A percentile compares a stretch with the other conserved stretches of the same genome.
phyloP scores from a whole-genome alignment of 2,888 invertebrate species.

The Artemia sinica region DNA sequence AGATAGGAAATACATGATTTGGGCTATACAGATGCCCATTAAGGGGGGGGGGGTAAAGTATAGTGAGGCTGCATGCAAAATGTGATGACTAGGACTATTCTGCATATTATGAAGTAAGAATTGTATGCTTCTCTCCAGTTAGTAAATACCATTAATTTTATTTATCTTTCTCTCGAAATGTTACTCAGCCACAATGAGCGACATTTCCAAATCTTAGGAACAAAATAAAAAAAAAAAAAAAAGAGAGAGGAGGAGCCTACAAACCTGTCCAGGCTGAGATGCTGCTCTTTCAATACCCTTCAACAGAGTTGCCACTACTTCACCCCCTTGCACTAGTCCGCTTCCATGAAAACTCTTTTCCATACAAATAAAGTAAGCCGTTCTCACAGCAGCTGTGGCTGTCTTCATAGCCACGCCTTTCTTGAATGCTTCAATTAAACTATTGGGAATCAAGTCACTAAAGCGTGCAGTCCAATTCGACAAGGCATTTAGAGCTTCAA shows the following conservation, averaged over 20 bases:
- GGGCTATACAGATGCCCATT: no score
- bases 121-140: no score
- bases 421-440: constrained; percentile 33
- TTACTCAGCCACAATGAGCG: no score
- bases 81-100: no score
- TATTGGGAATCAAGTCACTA: constrained; percentile 16
- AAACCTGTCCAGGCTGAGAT: constrained; percentile 49
- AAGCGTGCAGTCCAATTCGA: constrained; percentile 51
- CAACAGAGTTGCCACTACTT: constrained; percentile 44
- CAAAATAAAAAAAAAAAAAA: constrained; percentile 14
- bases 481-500: constrained; percentile 61
- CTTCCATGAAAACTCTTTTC: constrained; percentile 43
- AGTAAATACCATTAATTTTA: no score
- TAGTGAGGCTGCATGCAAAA: no score
- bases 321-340: constrained; percentile 32
- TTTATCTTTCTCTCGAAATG: no score
- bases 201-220: constrained; percentile 6
- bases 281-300: constrained; percentile 56
- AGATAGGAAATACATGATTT: no score
- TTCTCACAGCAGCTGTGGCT: constrained; percentile 54
- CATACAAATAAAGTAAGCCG: constrained; percentile 59
- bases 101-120: no score
- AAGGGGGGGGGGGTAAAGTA: no score
- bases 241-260: constrained; percentile 17
- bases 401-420: constrained; percentile 54